Evolutionary conservation across 1,140 invertebrate genomes (phyloP).

Genomic region (Cherax destructor): DNA sequence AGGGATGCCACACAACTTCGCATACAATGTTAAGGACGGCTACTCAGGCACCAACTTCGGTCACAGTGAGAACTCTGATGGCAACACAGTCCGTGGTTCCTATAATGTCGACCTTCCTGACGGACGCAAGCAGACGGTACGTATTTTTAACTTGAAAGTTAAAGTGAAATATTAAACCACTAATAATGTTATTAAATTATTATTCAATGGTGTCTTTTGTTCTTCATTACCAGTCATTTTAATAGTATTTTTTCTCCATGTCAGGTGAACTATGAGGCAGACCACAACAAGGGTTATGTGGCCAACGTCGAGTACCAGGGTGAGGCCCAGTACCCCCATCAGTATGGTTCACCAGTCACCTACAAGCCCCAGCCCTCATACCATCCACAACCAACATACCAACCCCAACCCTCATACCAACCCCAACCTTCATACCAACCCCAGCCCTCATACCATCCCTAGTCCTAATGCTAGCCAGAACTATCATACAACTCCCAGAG

Average conservation of each 20-base stretch:
- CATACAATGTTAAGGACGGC: constrained; percentile 71
- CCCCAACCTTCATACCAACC: too few species aligned
- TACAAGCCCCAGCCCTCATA: constrained; percentile 32
- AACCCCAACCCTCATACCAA: too few species aligned
- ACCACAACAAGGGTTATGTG: constrained; percentile 35
- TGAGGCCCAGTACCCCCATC: constrained; percentile 54
- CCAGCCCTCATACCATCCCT: too few species aligned
- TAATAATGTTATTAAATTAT: background rate
- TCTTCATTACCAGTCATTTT: background rate
- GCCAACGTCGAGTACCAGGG: constrained; percentile 72
- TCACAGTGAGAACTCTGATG: constrained; percentile 72
- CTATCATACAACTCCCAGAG: too few species aligned
- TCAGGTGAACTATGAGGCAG: constrained; percentile 73
- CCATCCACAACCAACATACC: background rate
- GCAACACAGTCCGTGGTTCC: constrained; percentile 71
- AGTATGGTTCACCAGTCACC: constrained; percentile 32
- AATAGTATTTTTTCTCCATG: background rate
- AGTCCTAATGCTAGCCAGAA: constrained; percentile 11
- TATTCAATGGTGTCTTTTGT: background rate
- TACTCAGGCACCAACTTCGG: constrained; percentile 72
- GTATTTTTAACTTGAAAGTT: background rate
- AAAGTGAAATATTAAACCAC: background rate
- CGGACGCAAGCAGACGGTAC: constrained; percentile 73
- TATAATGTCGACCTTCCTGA: constrained; percentile 73
- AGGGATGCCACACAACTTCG: constrained; percentile 71